Conservation (phyloP, 2,888 invertebrate species). For the Scaptomyza parva region DNA sequence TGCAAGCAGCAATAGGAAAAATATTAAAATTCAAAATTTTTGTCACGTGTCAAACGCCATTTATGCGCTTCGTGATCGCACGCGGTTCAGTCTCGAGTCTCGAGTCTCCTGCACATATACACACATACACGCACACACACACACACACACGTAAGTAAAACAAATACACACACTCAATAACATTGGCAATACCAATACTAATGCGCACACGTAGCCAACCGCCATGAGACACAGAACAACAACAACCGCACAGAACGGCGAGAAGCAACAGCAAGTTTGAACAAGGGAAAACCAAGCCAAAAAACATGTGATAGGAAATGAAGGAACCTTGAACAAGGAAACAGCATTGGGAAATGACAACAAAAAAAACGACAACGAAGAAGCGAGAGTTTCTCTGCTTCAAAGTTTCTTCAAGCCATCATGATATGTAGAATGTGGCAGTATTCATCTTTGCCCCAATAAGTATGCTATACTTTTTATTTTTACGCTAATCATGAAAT, state of each 20-base stretch:
- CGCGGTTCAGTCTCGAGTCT: slow-evolving; percentile 41
- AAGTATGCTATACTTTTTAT: background rate
- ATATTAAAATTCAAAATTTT: slow-evolving; percentile 78
- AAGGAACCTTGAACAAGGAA: slow-evolving; percentile 1
- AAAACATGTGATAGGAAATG: slow-evolving; percentile 5
- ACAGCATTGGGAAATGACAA: too few species aligned
- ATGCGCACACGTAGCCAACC: slow-evolving; percentile 44
- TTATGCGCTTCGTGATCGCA: slow-evolving; percentile 79
- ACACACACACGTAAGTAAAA: slow-evolving; percentile 12
- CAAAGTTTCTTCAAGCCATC: slow-evolving; percentile 7
- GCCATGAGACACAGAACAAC: slow-evolving; percentile 18
- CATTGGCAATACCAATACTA: slow-evolving; percentile 37
- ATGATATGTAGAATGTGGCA: slow-evolving; percentile 13
- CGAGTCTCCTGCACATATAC: slow-evolving; percentile 21
- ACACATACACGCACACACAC: slow-evolving; percentile 11
- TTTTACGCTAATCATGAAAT: too few species aligned
- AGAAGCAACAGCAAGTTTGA: slow-evolving; percentile 11
- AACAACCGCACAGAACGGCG: slow-evolving; percentile 1
- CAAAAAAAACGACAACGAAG: too few species aligned
- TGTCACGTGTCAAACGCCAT: slow-evolving; percentile 80
- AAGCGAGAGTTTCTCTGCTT: background rate
- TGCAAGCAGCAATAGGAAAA: slow-evolving; percentile 49
- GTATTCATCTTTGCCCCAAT: background rate
- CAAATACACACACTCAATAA: slow-evolving; percentile 4
- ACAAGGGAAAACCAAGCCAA: slow-evolving; percentile 3